These are phyloP conservation scores for Stegophylla sp. DNA, from an alignment of 2,888 invertebrate genomes.

Conservation along the genomic window DNA sequence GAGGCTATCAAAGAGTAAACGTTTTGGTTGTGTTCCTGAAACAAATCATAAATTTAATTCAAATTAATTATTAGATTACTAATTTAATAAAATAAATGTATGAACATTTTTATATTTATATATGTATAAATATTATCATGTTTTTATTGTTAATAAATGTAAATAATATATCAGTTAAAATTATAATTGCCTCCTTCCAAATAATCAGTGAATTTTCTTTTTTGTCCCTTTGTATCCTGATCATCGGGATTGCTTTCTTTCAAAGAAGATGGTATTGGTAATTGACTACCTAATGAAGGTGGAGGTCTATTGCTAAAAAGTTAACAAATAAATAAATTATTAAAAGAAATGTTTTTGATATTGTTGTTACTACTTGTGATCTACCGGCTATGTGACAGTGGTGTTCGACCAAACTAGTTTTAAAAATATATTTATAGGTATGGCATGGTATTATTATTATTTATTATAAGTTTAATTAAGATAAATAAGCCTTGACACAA, in stretches of 20 bases:
- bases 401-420: too few relatives aligned
- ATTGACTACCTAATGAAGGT: conserved; percentile 81
- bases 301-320: conserved; percentile 79
- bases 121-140: too few relatives aligned
- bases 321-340: not conserved
- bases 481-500: too few relatives aligned
- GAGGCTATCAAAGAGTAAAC: conserved; percentile 57
- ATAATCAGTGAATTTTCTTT: conserved; percentile 77
- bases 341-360: conserved; percentile 9
- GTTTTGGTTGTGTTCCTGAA: conserved; percentile 55
- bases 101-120: not conserved
- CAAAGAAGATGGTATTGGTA: conserved; percentile 79
- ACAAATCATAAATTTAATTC: conserved; percentile 51
- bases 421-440: too few relatives aligned
- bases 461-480: too few relatives aligned
- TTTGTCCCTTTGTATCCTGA: conserved; percentile 74
- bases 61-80: conserved; percentile 35
- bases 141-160: too few relatives aligned
- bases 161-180: conserved; percentile 28
- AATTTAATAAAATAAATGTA: not conserved
- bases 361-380: too few relatives aligned
- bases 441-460: too few relatives aligned
- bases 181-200: conserved; percentile 69
- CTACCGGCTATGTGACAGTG: too few relatives aligned
- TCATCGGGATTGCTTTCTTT: conserved; percentile 68